Percentiles rank a stretch among this genome's conserved stretches.
phyloP scores from a whole-genome alignment of 1,140 invertebrate species.

The Drosophila pseudoananassae region DNA sequence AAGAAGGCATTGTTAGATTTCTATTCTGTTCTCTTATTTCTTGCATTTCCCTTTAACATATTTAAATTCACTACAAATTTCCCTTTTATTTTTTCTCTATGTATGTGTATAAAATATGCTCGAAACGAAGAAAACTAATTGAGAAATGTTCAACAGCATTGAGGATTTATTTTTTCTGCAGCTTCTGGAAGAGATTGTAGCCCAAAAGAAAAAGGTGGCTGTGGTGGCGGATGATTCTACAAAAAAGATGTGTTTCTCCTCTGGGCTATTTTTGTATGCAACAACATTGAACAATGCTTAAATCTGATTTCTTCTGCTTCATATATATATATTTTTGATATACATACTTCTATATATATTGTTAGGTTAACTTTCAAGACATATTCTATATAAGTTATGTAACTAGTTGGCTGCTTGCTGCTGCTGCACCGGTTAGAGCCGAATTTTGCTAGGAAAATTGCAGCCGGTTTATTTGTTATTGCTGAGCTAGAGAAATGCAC shows the following conservation, averaged over 20 bases:
- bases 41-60: constrained; percentile 7
- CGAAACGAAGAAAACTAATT: constrained; percentile 9
- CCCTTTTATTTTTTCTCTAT: constrained; percentile 17
- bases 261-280: constrained; percentile 35
- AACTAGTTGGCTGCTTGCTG: constrained; percentile 39
- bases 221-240: constrained; percentile 6
- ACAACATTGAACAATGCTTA: constrained; percentile 62
- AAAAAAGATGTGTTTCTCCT: constrained; percentile 6
- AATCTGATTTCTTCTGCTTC: constrained; percentile 30
- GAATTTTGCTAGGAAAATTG: constrained; percentile 65
- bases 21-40: constrained; percentile 10
- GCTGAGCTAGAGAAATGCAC: constrained; percentile 29
- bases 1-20: constrained; percentile 53
- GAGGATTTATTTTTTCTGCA: constrained; percentile 2
- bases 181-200: constrained; percentile 14
- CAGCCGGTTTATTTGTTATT: constrained; percentile 35
- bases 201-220: constrained; percentile 13
- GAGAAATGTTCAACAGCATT: constrained; percentile 21
- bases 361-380: constrained; percentile 23
- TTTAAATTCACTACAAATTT: constrained; percentile 33
- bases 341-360: constrained; percentile 27
- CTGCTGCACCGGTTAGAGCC: constrained; percentile 9
- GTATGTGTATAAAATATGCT: constrained; percentile 13
- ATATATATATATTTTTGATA: constrained; percentile 23
- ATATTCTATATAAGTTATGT: constrained; percentile 49